These are phyloP conservation scores for Chunga burmeisteri DNA, from an alignment of 2,113 vertebrate species.

Conservation along the genomic window DNA sequence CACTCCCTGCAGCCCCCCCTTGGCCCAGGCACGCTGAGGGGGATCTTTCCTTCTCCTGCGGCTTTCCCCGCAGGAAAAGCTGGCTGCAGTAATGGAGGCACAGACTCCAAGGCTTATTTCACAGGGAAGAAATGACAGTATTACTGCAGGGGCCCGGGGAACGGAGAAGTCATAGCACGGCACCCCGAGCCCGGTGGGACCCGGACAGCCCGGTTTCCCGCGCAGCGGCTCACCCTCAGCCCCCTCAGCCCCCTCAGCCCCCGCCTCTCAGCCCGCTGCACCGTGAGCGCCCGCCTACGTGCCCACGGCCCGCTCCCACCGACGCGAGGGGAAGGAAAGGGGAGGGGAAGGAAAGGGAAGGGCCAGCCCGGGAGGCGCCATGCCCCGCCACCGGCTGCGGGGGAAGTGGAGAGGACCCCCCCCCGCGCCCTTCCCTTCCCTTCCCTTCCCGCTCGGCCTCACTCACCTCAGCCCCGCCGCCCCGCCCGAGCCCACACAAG, in stretches of 20 bases:
- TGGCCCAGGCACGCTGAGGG: background rate
- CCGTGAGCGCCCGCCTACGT: background rate
- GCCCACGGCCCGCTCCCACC: background rate
- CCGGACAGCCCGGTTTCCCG: rapidly evolving
- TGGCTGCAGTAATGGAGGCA: rapidly evolving
- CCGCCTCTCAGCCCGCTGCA: background rate
- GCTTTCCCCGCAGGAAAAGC: background rate
- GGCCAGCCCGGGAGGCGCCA: rapidly evolving
- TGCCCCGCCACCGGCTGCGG: rapidly evolving
- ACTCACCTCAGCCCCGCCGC: background rate
- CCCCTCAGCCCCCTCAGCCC: rapidly evolving
- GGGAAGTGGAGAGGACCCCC: rapidly evolving
- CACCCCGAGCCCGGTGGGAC: background rate
- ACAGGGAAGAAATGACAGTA: rapidly evolving
- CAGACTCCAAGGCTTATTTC: rapidly evolving
- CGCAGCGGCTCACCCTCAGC: background rate
- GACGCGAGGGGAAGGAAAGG: no score
- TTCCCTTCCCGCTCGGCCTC: rapidly evolving
- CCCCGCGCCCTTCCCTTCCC: no score
- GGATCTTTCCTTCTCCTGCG: background rate
- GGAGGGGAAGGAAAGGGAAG: no score
- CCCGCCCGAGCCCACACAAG: background rate
- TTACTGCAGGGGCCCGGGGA: rapidly evolving
- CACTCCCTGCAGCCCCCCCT: background rate
- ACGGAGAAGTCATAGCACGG: no score